A percentile compares a stretch with the other conserved stretches of the same genome.
Conservation (phyloP, 2,888 invertebrate species). For the Phortica magna region DNA sequence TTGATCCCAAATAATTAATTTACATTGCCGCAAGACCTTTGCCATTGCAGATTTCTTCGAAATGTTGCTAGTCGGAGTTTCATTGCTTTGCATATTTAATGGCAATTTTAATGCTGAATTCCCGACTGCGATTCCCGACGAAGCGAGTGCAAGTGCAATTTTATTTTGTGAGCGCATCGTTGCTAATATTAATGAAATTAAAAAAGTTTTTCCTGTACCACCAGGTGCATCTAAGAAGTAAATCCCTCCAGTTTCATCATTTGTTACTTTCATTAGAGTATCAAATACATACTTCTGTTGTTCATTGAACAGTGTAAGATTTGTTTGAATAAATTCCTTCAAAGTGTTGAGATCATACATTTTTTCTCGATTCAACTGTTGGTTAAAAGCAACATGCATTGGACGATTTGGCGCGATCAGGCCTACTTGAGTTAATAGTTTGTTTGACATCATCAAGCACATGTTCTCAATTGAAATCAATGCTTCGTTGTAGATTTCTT, state of each 20-base stretch:
- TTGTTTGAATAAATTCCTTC: constrained; percentile 36
- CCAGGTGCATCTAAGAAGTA: neutral
- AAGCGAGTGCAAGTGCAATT: constrained; percentile 29
- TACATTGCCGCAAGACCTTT: constrained; percentile 7
- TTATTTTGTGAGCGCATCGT: constrained; percentile 8
- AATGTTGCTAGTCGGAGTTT: constrained; percentile 15
- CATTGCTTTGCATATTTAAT: neutral
- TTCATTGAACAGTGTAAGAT: constrained; percentile 25
- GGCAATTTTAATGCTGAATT: constrained; percentile 32
- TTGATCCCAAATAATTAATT: constrained; percentile 23
- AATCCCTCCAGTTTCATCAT: neutral
- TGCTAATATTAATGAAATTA: neutral
- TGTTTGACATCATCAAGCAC: constrained; percentile 42
- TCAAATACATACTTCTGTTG: constrained; percentile 35
- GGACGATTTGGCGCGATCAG: constrained; percentile 46
- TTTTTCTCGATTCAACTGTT: constrained; percentile 52
- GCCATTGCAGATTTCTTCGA: constrained; percentile 2
- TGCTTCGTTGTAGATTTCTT: constrained; percentile 45
- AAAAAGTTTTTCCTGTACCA: neutral
- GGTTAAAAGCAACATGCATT: constrained; percentile 44
- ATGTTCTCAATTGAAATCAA: constrained; percentile 47
- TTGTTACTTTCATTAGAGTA: neutral
- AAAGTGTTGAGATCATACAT: constrained; percentile 48
- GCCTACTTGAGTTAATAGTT: constrained; percentile 48
- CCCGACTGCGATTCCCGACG: constrained; percentile 27